Base-by-base conservation (phyloP, 92 coral and sea anemone species). In the Galaxea fascicularis region DNA sequence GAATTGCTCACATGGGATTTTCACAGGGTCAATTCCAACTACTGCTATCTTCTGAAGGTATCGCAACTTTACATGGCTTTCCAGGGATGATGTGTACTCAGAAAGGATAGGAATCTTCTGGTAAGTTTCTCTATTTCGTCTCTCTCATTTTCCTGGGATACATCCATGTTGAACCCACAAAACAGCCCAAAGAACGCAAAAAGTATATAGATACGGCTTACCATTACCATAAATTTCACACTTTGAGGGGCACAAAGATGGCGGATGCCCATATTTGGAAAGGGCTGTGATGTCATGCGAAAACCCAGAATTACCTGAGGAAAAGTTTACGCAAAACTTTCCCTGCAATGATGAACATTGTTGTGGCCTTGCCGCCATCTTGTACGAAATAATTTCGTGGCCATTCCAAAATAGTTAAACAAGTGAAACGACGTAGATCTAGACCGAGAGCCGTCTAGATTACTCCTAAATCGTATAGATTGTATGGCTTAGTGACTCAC, bases 221-320 rank as follows among this genome's bases (percentile, higher is more conserved):
- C 12, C 5, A 25, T 54, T 65, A 12, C 46, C 46, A 21, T 21
- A 21, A 41, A 82, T 70, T 46, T 70, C 59, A 65, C 67, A 29
- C 45, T 76, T 68, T n/a, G 35, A 41, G 73, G 45, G 62, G 51
- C 78, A 82, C 85, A 74, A 80, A 80, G 44, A 80, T 80, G 85
- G 75, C 85, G 64, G 74, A 21, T 10, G 21, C 17, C 66, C 25
- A 80, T 53, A 80, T 60, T 80, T 67, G 73, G 54, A 65, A 10
- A 65, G 44, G 27, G 8, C n/a, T 65, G 71, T 65, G 71, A 26
- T 45, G 71, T 65, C 45, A 65, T 45, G 71, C 28, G 71, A 65
- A 65, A 27, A 27, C 71, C 71, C 8, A 65, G 71, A 53, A 35
- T 35, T 35, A 35, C 41, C 41, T 35, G 41, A 35, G 41, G 3